Conservation (phyloP, 2,888 invertebrate genomes). For the Sarcophaga caerulescens region DNA sequence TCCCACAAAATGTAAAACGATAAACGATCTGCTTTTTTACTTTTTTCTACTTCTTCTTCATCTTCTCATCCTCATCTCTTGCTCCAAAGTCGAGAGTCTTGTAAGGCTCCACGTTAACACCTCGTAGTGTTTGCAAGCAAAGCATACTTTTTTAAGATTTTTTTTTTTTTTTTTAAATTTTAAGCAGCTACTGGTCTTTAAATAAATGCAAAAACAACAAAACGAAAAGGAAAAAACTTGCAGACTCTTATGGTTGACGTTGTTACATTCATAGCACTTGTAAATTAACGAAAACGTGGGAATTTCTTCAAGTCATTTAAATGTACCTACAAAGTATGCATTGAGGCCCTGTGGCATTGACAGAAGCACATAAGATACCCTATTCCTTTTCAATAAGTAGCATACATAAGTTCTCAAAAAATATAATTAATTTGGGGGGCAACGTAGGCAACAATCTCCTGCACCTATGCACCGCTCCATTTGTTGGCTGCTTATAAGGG, state of each 20-base stretch:
- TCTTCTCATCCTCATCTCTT: background rate
- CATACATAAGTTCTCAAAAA: too few relatives aligned
- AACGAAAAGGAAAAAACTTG: background rate
- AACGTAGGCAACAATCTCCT: too few relatives aligned
- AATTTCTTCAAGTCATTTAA: slow-evolving; percentile 62
- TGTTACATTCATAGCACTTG: slow-evolving; percentile 61
- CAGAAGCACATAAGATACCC: too few relatives aligned
- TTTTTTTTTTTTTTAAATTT: slow-evolving; percentile 51
- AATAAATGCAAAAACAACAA: background rate
- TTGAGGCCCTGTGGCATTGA: background rate
- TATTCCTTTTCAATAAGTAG: too few relatives aligned
- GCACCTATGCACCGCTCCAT: too few relatives aligned
- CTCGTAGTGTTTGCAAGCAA: slow-evolving; percentile 39
- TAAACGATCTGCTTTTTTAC: slow-evolving; percentile 57
- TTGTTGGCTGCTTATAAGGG: too few relatives aligned
- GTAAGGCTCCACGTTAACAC: slow-evolving; percentile 32
- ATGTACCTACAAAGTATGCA: background rate
- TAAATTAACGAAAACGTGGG: slow-evolving; percentile 68
- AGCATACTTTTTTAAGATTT: slow-evolving; percentile 18
- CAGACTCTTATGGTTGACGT: slow-evolving; percentile 49
- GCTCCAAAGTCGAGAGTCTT: background rate
- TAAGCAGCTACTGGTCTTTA: slow-evolving; percentile 66
- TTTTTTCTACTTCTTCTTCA: background rate
- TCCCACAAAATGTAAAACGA: slow-evolving; percentile 65
- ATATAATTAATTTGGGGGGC: too few relatives aligned